Conservation (phyloP, 2,113 vertebrate species). For the Alouatta palliata region DNA sequence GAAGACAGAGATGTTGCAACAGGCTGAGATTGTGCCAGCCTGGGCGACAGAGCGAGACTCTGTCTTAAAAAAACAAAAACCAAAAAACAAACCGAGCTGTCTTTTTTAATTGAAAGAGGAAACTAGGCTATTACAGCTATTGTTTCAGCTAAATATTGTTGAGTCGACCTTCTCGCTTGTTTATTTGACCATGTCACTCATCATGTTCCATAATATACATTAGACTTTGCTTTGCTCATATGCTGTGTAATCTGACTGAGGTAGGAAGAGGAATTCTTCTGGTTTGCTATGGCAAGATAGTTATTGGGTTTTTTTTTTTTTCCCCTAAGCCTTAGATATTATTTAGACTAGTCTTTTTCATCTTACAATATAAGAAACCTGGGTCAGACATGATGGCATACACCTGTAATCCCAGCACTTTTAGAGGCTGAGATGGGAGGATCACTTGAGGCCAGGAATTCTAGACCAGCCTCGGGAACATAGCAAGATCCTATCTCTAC, state of each 20-base stretch:
- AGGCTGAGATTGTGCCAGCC: too few relatives aligned
- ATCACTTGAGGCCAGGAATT: too few relatives aligned
- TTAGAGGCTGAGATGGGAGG: too few relatives aligned
- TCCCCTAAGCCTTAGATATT: not conserved
- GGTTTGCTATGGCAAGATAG: not conserved
- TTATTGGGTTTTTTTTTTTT: too few relatives aligned
- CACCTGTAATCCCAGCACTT: too few relatives aligned
- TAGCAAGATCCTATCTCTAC: too few relatives aligned
- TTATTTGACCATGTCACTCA: not conserved
- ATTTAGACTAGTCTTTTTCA: conserved; percentile 45
- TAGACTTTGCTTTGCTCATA: not conserved
- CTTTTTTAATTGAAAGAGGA: conserved; percentile 11
- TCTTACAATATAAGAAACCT: conserved; percentile 34
- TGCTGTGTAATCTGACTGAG: not conserved
- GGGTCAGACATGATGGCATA: too few relatives aligned
- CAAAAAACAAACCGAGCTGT: too few relatives aligned
- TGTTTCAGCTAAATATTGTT: not conserved
- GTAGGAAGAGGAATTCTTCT: not conserved
- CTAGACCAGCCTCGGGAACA: too few relatives aligned
- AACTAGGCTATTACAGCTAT: not conserved
- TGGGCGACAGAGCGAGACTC: too few relatives aligned
- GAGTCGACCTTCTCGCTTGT: not conserved
- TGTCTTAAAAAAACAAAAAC: too few relatives aligned
- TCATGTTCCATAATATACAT: not conserved
- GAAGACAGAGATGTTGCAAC: too few relatives aligned